phyloP scores from a whole-genome alignment of 2,113 vertebrate species.

The Tauraco erythrolophus region DNA sequence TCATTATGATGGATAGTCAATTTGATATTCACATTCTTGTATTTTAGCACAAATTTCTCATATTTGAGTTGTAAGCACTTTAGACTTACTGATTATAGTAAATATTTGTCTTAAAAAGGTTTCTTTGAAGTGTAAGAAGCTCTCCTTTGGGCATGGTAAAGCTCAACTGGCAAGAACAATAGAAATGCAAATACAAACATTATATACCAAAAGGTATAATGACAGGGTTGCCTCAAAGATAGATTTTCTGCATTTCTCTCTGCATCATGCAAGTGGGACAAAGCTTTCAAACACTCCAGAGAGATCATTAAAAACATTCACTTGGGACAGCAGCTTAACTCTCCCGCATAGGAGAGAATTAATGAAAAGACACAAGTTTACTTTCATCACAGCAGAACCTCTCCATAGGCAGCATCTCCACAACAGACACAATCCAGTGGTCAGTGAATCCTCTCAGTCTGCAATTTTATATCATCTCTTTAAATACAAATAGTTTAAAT shows the following conservation, averaged over 20 bases:
- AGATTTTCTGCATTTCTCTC: background rate
- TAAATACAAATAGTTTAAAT: background rate
- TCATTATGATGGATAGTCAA: background rate
- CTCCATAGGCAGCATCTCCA: slow-evolving; percentile 26
- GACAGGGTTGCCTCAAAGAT: slow-evolving; percentile 39
- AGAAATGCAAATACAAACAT: slow-evolving; percentile 61
- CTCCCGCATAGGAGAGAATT: background rate
- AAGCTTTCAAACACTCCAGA: slow-evolving; percentile 57
- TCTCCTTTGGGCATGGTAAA: slow-evolving; percentile 37
- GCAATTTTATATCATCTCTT: slow-evolving; percentile 20
- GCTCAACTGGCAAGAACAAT: slow-evolving; percentile 38
- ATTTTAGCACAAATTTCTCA: background rate
- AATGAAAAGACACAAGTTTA: slow-evolving; percentile 45
- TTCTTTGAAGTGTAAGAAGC: slow-evolving; percentile 37
- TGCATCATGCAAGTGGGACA: slow-evolving; percentile 21
- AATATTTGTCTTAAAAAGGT: slow-evolving; percentile 11
- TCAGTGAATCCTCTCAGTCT: background rate
- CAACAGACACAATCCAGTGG: slow-evolving; percentile 1
- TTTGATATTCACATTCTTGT: background rate
- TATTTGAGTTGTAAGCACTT: slow-evolving; percentile 4
- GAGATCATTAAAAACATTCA: slow-evolving; percentile 65
- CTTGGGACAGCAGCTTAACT: slow-evolving; percentile 60
- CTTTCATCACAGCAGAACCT: slow-evolving; percentile 49
- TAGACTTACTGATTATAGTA: background rate
- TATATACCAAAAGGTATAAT: slow-evolving; percentile 31